Evolutionary conservation across 1,140 invertebrate genomes (phyloP).

Genomic region (Drosophila pseudoobscura): DNA sequence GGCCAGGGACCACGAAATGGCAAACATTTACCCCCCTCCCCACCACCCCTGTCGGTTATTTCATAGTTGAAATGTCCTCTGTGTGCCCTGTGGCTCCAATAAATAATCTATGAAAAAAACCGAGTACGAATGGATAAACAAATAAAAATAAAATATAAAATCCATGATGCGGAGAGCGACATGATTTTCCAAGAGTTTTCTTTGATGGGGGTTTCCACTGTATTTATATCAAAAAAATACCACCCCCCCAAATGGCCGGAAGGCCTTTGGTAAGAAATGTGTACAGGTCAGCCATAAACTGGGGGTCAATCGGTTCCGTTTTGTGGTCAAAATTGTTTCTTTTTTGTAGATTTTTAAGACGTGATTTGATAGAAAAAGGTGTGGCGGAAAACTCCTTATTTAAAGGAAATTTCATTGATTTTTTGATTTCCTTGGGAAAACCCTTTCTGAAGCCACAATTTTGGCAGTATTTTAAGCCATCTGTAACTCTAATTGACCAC

Average conservation of each 20-base stretch:
- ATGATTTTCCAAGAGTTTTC: background rate
- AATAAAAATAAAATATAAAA: conserved; percentile 60
- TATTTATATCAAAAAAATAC: background rate
- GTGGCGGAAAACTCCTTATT: background rate
- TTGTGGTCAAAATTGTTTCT: conserved; percentile 6
- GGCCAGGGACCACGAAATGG: conserved; percentile 73
- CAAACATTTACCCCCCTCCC: conserved; percentile 42
- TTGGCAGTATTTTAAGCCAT: conserved; percentile 26
- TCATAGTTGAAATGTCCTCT: conserved; percentile 62
- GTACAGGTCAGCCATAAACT: conserved; percentile 18
- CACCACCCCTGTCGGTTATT: conserved; percentile 61
- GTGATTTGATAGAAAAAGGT: background rate
- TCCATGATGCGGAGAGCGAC: too few relatives aligned
- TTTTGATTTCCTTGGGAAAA: background rate
- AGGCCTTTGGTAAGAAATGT: conserved; percentile 7
- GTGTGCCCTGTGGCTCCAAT: conserved; percentile 38
- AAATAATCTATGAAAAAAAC: conserved; percentile 65
- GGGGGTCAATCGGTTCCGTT: conserved; percentile 15
- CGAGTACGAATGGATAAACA: conserved; percentile 40
- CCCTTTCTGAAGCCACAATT: conserved; percentile 29
- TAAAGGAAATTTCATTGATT: conserved; percentile 12
- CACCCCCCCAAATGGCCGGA: conserved; percentile 3
- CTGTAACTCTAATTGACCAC: conserved; percentile 37
- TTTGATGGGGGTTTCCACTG: background rate
- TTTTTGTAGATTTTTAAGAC: conserved; percentile 3